Evolutionary conservation across 2,797 vertebrate genomes (phyloP), one percentile per base, ranked within the genome.

Genomic region (Oreonectes daqikongensis): DNA sequence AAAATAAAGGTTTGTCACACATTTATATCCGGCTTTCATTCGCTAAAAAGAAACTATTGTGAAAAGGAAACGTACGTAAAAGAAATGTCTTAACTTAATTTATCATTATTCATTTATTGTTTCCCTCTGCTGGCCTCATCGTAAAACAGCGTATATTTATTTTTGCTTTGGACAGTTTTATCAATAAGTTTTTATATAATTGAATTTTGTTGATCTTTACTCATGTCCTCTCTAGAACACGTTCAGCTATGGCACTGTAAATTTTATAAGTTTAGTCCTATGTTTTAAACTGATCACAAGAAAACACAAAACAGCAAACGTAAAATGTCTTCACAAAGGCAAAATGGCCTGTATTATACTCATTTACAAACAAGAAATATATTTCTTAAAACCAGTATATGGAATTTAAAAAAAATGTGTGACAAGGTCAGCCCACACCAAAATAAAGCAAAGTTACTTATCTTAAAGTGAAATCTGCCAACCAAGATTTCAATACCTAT

Each of bases 371-470:
- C 11, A 61, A 26, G 28, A 46, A 72, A 52, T 32, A 50, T 53
- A 28, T 65, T 10, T 46, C 44, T 22, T n/a, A 30, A 59, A 78
- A 48, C 14, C n/a, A 35, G 42, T 46, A 74, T 68, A 72, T 61
- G 28, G 26, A 35, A 42, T 42, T 42, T 42, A 60, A 52, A 35
- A 55, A 72, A 22, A 38, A n/a, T n/a, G 28, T 30, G 28, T 30
- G 28, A 30, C 59, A 20, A 64, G 22, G 61, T 50, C 72, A 67
- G 61, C 65, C 64, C 17, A 74, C 52, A 35, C 44, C 65, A 80
- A 68, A 38, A 46, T 69, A 72, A 48, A 64, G 38, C 10, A n/a
- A n/a, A n/a, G n/a, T n/a, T n/a, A 26, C 48, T 76, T 22, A 14
- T 69, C 22, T n/a, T n/a, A 17, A 61, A 65, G 53, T 22, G 17